Evolutionary conservation across 2,888 invertebrate genomes (phyloP), one percentile per base, ranked within the genome.

Genomic region (Zootermopsis nevadensis): DNA sequence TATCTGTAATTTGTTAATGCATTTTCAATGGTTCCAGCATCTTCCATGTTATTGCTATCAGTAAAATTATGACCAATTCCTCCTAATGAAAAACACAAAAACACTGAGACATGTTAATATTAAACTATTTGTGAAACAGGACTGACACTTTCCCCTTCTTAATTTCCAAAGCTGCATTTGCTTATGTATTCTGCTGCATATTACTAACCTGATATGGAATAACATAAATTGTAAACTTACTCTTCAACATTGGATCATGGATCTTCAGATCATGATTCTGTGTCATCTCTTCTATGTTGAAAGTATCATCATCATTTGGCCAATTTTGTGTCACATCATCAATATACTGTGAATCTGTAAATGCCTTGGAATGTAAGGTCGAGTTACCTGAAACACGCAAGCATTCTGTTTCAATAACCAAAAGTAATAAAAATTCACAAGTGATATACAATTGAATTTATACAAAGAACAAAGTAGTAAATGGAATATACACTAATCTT

Each of bases 221-320:
- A 60, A 60, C 3, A 8, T 15, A 60, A n/a, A 66, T 30, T 66
- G n/a, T 31, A 82, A 35, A 77, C 72, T 48, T 72, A 77, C 38
- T 35, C 53, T 60, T 81, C 12, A n/a, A 8, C 3, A 74, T 12
- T 30, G 88, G 84, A 85, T 89, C 88, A 85, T 89, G 89, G 84
- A 89, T 88, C 80, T 88, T 87, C 4, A 88, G 83, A 85, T 89
- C 88, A 84, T 83, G 83, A 42, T 88, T 86, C 84, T 86, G 86
- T 69, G 87, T 86, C 67, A 35, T 31, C 19, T 79, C 79, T 55
- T 79, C 79, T 19, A 79, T 79, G 27, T 27, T 79, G 30, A 38
- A 27, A 79, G n/a, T 15, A n/a, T 79, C 66, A 33, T 55, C 79
- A 33, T 76, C 76, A 76, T 22, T 38, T 15, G 66, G 33, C 77